Conservation (phyloP, 2,113 vertebrate species). For the Saimiri boliviensis region DNA sequence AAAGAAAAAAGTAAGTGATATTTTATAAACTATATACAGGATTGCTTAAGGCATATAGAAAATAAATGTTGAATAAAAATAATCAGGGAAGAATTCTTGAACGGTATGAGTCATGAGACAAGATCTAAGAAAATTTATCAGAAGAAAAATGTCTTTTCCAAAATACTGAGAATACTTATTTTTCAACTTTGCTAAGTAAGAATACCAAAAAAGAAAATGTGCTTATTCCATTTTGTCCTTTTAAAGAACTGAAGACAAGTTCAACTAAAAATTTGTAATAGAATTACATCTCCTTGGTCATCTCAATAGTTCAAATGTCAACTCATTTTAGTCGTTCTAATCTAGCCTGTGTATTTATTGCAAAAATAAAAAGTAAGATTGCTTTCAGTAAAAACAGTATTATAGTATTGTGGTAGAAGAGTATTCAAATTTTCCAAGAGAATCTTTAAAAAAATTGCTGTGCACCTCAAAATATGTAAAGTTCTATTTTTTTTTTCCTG, state of each 20-base stretch:
- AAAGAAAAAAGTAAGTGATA: neutral
- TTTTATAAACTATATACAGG: neutral
- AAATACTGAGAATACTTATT: neutral
- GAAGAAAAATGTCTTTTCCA: neutral
- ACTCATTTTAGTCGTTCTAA: slow-evolving; percentile 11
- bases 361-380: neutral
- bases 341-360: neutral
- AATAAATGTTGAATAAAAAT: neutral
- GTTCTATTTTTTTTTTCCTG: neutral
- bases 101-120: neutral
- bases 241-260: neutral
- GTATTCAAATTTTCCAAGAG: neutral
- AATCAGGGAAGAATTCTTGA: neutral
- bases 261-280: neutral
- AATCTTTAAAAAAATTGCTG: neutral
- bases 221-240: neutral
- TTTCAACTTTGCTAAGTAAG: neutral
- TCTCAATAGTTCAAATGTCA: neutral
- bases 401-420: neutral
- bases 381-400: neutral
- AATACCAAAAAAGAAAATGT: neutral
- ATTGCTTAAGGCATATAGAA: neutral
- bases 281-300: neutral
- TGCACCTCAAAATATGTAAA: neutral
- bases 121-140: neutral